Conservation (phyloP, 2,113 vertebrate species). For the Cyrtonyx montezumae region DNA sequence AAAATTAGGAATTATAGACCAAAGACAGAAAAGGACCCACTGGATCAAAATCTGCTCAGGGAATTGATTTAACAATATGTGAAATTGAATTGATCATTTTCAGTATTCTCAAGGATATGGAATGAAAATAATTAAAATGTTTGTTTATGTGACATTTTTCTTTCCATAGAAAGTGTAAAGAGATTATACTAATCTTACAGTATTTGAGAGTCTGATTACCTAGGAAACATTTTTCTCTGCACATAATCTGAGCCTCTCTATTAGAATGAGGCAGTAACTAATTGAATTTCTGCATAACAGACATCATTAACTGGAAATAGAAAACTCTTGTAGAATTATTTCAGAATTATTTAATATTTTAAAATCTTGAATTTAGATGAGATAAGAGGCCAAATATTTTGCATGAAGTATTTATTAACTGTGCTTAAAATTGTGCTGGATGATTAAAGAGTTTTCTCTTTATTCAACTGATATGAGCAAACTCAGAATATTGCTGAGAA, state of each 20-base stretch:
- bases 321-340: not conserved
- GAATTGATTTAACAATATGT: not conserved
- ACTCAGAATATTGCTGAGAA: not conserved
- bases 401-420: constrained; percentile 9
- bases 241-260: not conserved
- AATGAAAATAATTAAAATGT: not conserved
- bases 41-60: not conserved
- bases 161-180: not conserved
- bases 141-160: not conserved
- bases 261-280: not conserved
- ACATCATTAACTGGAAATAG: constrained; percentile 6
- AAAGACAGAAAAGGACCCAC: not conserved
- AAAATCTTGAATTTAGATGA: not conserved
- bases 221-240: not conserved
- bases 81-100: not conserved
- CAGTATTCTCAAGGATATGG: not conserved
- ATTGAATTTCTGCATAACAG: not conserved
- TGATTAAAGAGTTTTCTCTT: not conserved
- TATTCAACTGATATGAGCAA: not conserved
- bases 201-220: not conserved
- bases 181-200: not conserved
- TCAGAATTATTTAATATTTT: not conserved
- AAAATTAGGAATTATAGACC: not conserved
- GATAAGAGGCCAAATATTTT: constrained; percentile 10
- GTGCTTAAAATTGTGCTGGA: not conserved